These are phyloP conservation scores for Thymelicus lineola DNA, from an alignment of 2,888 invertebrate species.

Conservation along the genomic window DNA sequence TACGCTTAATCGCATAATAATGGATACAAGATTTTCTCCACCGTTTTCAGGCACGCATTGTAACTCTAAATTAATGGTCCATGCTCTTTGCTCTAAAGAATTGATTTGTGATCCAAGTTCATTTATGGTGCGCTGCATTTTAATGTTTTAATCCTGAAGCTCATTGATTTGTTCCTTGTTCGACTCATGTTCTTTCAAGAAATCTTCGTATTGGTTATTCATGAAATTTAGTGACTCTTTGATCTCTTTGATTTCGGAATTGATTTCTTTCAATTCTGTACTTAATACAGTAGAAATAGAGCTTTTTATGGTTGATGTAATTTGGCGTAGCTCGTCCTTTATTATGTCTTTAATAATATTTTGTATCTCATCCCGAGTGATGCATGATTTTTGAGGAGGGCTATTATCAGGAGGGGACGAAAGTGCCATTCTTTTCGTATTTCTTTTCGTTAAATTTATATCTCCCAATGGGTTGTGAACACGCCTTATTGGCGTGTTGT, in stretches of 20 bases:
- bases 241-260: slow-evolving; percentile 4
- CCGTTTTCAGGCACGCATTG: no score
- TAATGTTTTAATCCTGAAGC: background rate
- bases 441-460: background rate
- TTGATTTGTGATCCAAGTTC: background rate
- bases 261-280: background rate
- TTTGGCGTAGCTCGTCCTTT: background rate
- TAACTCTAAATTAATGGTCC: no score
- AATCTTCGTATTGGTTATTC: slow-evolving; percentile 3
- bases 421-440: slow-evolving; percentile 6
- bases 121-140: background rate
- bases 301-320: background rate
- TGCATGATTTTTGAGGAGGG: background rate
- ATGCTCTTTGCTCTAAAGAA: no score
- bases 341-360: slow-evolving; percentile 7
- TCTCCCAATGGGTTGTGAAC: background rate
- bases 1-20: no score
- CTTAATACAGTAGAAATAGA: background rate
- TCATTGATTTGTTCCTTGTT: background rate
- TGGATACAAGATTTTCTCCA: no score
- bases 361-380: background rate
- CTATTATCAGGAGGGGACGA: background rate
- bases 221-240: slow-evolving; percentile 5
- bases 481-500: background rate
- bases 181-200: background rate